Conservation (phyloP, 2,888 invertebrate genomes). For the Achlya flavicornis region DNA sequence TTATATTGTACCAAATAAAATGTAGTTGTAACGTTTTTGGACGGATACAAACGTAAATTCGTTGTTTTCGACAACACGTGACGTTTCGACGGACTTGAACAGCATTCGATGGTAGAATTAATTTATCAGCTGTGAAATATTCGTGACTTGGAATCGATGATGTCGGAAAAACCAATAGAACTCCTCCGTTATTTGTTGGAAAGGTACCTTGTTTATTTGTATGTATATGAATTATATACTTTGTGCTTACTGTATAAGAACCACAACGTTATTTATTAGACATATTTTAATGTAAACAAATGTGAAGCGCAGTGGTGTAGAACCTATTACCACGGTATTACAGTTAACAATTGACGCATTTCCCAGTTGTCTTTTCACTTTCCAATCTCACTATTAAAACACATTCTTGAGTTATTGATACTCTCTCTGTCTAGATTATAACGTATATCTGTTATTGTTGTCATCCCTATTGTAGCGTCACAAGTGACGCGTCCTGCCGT, state of each 20-base stretch:
- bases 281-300: not conserved
- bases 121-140: constrained; percentile 19
- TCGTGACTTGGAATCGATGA: constrained; percentile 41
- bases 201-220: constrained; percentile 42
- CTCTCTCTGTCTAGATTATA: not conserved
- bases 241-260: not conserved
- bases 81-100: too few relatives aligned
- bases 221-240: constrained; percentile 1
- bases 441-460: not conserved
- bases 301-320: constrained; percentile 10
- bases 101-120: not conserved
- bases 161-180: constrained; percentile 56
- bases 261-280: not conserved
- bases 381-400: constrained; percentile 36
- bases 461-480: not conserved
- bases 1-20: not conserved
- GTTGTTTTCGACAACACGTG: not conserved
- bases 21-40: too few relatives aligned
- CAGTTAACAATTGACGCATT: constrained; percentile 28
- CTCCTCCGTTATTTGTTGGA: constrained; percentile 52
- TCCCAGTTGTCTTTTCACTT: constrained; percentile 49
- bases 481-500: too few relatives aligned
- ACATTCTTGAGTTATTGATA: constrained; percentile 22
- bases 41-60: too few relatives aligned
- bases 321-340: too few relatives aligned